These are phyloP conservation scores for Hirudinaria manillensis DNA, from an alignment of 2,888 invertebrate species.

Conservation along the genomic window DNA sequence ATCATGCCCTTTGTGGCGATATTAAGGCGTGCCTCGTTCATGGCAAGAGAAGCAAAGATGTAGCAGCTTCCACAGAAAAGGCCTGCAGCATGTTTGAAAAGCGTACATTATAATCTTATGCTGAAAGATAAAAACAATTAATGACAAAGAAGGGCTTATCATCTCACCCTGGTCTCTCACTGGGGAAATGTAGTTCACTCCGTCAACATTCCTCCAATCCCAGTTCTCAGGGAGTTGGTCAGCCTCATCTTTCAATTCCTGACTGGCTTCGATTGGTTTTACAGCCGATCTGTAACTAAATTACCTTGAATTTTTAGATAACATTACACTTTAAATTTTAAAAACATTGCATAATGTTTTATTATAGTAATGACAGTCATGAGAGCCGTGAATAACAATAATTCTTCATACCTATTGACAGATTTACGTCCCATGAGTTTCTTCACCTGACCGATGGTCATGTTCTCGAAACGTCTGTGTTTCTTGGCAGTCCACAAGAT, in stretches of 20 bases:
- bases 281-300: too few species aligned
- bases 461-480: neutral
- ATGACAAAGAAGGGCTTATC: neutral
- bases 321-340: too few species aligned
- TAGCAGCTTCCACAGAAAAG: constrained; percentile 59
- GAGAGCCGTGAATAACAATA: too few species aligned
- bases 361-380: too few species aligned
- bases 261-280: too few species aligned
- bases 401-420: too few species aligned
- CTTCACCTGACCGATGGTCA: neutral
- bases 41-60: constrained; percentile 56
- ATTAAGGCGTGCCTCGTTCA: constrained; percentile 56
- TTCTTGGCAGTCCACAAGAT: neutral
- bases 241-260: neutral
- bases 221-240: constrained; percentile 36
- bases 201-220: constrained; percentile 52
- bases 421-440: too few species aligned
- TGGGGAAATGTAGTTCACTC: constrained; percentile 49
- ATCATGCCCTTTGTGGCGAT: constrained; percentile 54
- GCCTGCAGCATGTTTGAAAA: too few species aligned
- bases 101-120: neutral
- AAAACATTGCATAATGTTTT: too few species aligned
- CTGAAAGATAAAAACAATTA: too few species aligned
- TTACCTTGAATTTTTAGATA: too few species aligned
- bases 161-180: constrained; percentile 51